Percentiles rank a stretch among this genome's conserved stretches.
These are phyloP conservation scores for Raillietiella orientalis DNA, from an alignment of 2,888 invertebrate genomes.

Conservation along the genomic window DNA sequence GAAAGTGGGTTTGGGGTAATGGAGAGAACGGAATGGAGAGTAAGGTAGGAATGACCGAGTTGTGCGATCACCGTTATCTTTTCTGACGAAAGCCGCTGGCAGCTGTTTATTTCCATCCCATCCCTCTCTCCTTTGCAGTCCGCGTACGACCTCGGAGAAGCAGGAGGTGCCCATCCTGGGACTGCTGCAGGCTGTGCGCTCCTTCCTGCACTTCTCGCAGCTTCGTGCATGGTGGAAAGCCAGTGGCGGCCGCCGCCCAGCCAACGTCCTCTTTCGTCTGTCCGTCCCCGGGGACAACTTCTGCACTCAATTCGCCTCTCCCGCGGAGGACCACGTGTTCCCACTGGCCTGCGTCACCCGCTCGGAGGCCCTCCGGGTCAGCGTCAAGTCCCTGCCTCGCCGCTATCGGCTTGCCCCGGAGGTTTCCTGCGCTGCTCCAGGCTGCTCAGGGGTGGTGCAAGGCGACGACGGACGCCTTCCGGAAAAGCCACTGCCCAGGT, in stretches of 20 bases:
- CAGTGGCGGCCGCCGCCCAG: slow-evolving; percentile 14
- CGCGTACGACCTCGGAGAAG: no score
- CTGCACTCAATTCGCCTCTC: slow-evolving; percentile 17
- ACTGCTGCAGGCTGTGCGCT: slow-evolving; percentile 65
- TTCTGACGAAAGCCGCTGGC: no score
- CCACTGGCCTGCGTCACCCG: slow-evolving; percentile 30
- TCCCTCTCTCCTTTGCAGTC: no score
- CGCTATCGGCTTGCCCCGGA: slow-evolving; percentile 1
- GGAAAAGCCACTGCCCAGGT: no score
- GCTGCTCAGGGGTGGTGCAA: slow-evolving; percentile 5
- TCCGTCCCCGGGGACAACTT: slow-evolving; percentile 29
- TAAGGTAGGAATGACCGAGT: no score
- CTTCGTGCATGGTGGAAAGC: slow-evolving; percentile 56
- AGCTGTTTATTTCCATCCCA: no score
- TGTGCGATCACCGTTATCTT: no score
- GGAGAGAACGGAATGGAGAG: no score
- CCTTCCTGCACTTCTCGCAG: slow-evolving; percentile 85
- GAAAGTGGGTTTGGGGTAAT: no score
- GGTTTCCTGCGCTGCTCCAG: slow-evolving; percentile 5
- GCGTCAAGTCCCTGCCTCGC: no score
- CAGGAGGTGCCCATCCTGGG: slow-evolving; percentile 22
- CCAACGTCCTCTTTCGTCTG: slow-evolving; percentile 26
- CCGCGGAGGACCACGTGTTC: slow-evolving; percentile 30
- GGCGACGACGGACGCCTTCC: no score
- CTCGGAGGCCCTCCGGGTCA: slow-evolving; percentile 23